Evolutionary conservation across 2,888 invertebrate genomes (phyloP).

Genomic region (Chirona hameri): DNA sequence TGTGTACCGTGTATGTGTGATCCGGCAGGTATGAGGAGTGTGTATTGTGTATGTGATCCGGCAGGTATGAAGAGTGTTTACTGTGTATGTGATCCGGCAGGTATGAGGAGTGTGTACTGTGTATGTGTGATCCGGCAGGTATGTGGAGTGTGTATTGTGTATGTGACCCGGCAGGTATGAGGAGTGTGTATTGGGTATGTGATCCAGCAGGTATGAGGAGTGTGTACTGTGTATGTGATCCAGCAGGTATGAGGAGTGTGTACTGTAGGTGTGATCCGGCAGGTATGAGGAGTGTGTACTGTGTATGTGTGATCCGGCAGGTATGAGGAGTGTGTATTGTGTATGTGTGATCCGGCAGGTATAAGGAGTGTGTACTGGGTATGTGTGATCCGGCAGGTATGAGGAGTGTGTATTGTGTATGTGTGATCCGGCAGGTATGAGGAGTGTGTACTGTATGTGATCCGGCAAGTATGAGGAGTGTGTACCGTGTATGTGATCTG

Average conservation of each 20-base stretch:
- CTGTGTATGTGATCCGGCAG: background rate
- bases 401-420: slow-evolving; percentile 83
- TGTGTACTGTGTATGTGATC: slow-evolving; percentile 63
- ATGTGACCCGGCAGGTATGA: slow-evolving; percentile 49
- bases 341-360: background rate
- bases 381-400: background rate
- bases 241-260: slow-evolving; percentile 61
- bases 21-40: slow-evolving; percentile 59
- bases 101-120: slow-evolving; percentile 71
- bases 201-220: slow-evolving; percentile 54
- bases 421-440: slow-evolving; percentile 49
- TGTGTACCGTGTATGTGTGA: too few relatives aligned
- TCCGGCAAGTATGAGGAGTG: slow-evolving; percentile 59
- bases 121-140: background rate
- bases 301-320: background rate
- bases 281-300: slow-evolving; percentile 68
- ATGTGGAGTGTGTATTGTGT: slow-evolving; percentile 76
- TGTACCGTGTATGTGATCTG: slow-evolving; percentile 54
- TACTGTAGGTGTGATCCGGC: slow-evolving; percentile 50
- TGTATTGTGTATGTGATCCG: slow-evolving; percentile 54
- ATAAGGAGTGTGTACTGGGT: slow-evolving; percentile 76
- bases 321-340: slow-evolving; percentile 71
- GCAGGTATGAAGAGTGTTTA: slow-evolving; percentile 62
- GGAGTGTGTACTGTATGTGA: slow-evolving; percentile 69
- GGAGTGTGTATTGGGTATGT: slow-evolving; percentile 75